A percentile compares a stretch with the other conserved stretches of the same genome.
phyloP scores from a whole-genome alignment of 2,888 invertebrate species.

The Microctonus aethiopoides region DNA sequence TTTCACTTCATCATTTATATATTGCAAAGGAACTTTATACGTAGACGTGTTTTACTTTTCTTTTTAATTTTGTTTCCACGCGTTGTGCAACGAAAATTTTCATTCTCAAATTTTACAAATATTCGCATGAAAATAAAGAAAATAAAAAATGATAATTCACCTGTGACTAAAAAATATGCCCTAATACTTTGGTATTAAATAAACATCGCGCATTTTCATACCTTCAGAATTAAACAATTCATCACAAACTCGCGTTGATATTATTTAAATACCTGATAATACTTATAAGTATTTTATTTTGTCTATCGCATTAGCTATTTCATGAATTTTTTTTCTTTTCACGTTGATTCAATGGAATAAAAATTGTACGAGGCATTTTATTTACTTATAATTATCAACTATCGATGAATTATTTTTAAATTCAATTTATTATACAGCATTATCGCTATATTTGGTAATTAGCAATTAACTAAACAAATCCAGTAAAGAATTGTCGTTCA shows the following conservation, averaged over 20 bases:
- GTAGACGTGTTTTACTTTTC: not conserved
- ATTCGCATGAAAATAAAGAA: not conserved
- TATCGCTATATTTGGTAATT: not conserved
- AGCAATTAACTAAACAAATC: not conserved
- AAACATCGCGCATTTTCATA: not conserved
- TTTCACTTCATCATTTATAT: constrained; percentile 1
- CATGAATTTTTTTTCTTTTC: constrained; percentile 1
- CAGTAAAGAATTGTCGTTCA: constrained; percentile 5
- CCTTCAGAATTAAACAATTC: not conserved
- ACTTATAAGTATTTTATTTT: not conserved
- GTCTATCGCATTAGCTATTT: constrained; percentile 20
- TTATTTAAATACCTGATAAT: not conserved
- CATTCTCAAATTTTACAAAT: not conserved
- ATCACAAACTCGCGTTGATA: not conserved
- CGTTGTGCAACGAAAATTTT: not conserved
- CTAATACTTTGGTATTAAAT: not conserved
- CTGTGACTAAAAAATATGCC: not conserved
- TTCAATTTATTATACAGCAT: not conserved
- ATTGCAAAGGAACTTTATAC: not conserved
- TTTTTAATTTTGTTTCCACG: not conserved
- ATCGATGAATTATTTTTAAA: constrained; percentile 1
- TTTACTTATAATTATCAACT: not conserved
- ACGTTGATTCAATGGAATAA: constrained; percentile 16
- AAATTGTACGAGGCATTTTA: constrained; percentile 24
- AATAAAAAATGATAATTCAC: not conserved